Evolutionary conservation across 92 coral and sea anemone species (phyloP).

Genomic region (Parazoanthus darwini): DNA sequence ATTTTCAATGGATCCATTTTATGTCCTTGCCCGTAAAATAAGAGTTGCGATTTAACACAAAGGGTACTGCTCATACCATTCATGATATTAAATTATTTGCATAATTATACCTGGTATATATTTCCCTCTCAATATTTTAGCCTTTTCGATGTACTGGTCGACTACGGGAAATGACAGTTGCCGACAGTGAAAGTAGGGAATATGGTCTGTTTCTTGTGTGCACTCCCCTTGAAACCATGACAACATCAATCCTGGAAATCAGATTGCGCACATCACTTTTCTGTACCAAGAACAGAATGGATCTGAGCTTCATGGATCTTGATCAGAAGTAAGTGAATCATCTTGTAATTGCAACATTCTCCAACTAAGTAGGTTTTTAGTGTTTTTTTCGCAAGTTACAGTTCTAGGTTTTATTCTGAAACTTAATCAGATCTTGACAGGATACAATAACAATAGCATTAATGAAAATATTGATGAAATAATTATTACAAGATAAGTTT

Average conservation of each 20-base stretch:
- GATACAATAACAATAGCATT: too few relatives aligned
- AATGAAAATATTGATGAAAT: too few relatives aligned
- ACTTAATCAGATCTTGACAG: not conserved
- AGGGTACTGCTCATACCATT: too few relatives aligned
- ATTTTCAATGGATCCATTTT: too few relatives aligned
- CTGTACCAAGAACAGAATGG: slow-evolving; percentile 98
- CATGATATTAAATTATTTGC: not conserved
- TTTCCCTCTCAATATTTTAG: slow-evolving; percentile 40
- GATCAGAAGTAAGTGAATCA: slow-evolving; percentile 89
- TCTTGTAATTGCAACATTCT: not conserved
- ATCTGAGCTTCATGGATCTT: slow-evolving; percentile 92
- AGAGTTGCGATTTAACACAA: too few relatives aligned
- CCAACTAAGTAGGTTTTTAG: too few relatives aligned
- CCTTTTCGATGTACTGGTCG: slow-evolving; percentile 99
- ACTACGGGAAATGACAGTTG: slow-evolving; percentile 86
- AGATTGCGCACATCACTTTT: slow-evolving; percentile 90
- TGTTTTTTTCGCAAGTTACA: not conserved
- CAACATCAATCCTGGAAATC: slow-evolving; percentile 89
- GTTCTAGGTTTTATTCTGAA: not conserved
- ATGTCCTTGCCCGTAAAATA: too few relatives aligned
- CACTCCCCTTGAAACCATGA: slow-evolving; percentile 92
- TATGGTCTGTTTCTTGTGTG: slow-evolving; percentile 91
- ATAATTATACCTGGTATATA: not conserved
- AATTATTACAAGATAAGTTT: too few relatives aligned
- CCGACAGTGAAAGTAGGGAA: slow-evolving; percentile 77